These are phyloP conservation scores for Dinothrombium tinctorium DNA, from an alignment of 1,140 invertebrate species.

Conservation along the genomic window DNA sequence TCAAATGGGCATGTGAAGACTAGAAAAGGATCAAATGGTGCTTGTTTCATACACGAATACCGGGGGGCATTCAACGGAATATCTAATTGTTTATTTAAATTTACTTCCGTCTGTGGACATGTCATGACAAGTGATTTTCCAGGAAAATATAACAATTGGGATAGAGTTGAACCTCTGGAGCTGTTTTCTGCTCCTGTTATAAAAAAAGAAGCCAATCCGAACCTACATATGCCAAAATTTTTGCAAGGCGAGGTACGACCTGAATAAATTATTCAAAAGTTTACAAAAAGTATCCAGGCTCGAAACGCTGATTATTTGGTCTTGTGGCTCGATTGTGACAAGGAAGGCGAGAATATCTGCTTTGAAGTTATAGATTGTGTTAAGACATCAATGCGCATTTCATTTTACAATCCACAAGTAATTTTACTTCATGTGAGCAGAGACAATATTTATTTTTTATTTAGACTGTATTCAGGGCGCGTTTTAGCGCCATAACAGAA, in stretches of 20 bases:
- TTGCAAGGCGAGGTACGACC: constrained; percentile 44
- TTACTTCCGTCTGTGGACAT: constrained; percentile 97
- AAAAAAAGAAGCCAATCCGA: constrained; percentile 87
- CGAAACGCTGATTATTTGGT: constrained; percentile 31
- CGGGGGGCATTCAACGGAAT: constrained; percentile 49
- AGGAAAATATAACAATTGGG: constrained; percentile 94
- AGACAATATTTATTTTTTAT: constrained; percentile 8
- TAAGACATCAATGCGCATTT: constrained; percentile 21
- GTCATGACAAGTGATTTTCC: constrained; percentile 89
- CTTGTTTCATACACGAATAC: constrained; percentile 85
- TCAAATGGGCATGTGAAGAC: constrained; percentile 56
- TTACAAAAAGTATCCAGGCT: neutral
- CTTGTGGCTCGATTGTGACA: constrained; percentile 99
- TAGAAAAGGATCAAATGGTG: constrained; percentile 68
- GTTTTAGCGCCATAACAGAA: constrained; percentile 94
- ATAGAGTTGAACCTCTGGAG: constrained; percentile 86
- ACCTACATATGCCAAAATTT: constrained; percentile 77
- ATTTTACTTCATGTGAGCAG: constrained; percentile 38
- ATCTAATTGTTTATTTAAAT: constrained; percentile 47
- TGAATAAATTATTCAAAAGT: neutral
- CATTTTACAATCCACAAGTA: constrained; percentile 6
- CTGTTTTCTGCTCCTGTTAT: constrained; percentile 77
- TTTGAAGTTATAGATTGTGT: constrained; percentile 48
- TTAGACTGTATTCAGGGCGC: constrained; percentile 50
- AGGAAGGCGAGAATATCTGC: constrained; percentile 99